Conservation (phyloP, 1,140 invertebrate species). For the Brachionus asplanchnoidis region DNA sequence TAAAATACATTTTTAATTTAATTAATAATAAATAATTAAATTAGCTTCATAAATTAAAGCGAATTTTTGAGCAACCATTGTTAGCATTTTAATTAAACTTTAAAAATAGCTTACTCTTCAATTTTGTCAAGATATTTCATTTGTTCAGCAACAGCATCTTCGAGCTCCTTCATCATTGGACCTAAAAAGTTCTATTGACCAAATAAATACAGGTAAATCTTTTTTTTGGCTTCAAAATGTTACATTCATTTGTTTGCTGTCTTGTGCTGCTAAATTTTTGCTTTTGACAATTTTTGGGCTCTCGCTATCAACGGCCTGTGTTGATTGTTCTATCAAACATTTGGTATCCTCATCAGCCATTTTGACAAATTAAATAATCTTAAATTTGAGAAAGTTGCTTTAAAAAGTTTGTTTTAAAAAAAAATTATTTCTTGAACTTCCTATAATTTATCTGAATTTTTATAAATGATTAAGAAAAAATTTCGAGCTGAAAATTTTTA, state of each 20-base stretch:
- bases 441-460: background rate
- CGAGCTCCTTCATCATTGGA: slow-evolving; percentile 8
- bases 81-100: background rate
- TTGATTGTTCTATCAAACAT: background rate
- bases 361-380: background rate
- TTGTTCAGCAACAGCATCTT: background rate
- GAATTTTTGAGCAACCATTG: background rate
- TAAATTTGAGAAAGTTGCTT: background rate
- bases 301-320: background rate
- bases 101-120: slow-evolving; percentile 13
- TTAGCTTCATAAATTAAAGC: background rate
- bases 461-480: background rate
- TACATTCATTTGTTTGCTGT: slow-evolving; percentile 18
- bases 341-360: background rate
- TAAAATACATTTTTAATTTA: no score
- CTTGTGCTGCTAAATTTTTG: background rate
- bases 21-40: background rate
- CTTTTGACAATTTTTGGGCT: background rate
- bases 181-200: slow-evolving; percentile 8
- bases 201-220: background rate
- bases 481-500: background rate
- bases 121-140: slow-evolving; percentile 18
- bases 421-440: background rate
- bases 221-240: background rate
- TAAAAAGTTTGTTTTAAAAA: background rate